These are phyloP conservation scores for Encarsia formosa DNA, from an alignment of 2,888 invertebrate species.

Conservation along the genomic window DNA sequence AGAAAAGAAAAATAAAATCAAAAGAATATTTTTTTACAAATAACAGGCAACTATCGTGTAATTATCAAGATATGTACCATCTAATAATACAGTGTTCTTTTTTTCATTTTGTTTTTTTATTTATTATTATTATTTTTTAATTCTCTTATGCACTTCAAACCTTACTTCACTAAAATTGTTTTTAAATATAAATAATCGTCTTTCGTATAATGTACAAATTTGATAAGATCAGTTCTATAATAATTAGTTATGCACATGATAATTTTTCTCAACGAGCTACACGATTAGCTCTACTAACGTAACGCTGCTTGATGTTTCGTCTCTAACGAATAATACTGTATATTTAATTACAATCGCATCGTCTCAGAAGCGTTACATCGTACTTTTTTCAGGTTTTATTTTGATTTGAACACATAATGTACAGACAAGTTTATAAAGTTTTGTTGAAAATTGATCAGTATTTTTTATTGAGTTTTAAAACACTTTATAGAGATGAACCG, in stretches of 20 bases:
- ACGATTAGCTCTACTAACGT: conserved; percentile 8
- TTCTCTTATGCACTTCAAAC: conserved; percentile 4
- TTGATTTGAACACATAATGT: not conserved
- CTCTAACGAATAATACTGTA: conserved; percentile 27
- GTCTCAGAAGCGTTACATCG: not conserved
- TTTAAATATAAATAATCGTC: conserved; percentile 4
- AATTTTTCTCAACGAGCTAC: conserved; percentile 6
- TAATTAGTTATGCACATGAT: conserved; percentile 21
- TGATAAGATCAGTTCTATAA: conserved; percentile 14
- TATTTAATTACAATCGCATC: conserved; percentile 2
- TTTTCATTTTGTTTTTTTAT: conserved; percentile 10
- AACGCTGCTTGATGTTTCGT: conserved; percentile 11
- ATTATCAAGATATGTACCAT: conserved; percentile 7
- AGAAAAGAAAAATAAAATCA: too few relatives aligned
- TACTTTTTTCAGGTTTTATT: too few relatives aligned
- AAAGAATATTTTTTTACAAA: not conserved
- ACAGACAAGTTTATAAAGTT: too few relatives aligned
- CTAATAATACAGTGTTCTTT: conserved; percentile 9
- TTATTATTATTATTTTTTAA: not conserved
- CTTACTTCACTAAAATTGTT: conserved; percentile 16
- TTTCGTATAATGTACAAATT: conserved; percentile 17
- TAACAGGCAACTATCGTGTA: not conserved
- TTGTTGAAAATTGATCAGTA: too few relatives aligned
- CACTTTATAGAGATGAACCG: too few relatives aligned
- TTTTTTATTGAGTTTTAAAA: too few relatives aligned